These are phyloP conservation scores for Amyelois transitella DNA, from an alignment of 1,140 invertebrate species.

Conservation along the genomic window DNA sequence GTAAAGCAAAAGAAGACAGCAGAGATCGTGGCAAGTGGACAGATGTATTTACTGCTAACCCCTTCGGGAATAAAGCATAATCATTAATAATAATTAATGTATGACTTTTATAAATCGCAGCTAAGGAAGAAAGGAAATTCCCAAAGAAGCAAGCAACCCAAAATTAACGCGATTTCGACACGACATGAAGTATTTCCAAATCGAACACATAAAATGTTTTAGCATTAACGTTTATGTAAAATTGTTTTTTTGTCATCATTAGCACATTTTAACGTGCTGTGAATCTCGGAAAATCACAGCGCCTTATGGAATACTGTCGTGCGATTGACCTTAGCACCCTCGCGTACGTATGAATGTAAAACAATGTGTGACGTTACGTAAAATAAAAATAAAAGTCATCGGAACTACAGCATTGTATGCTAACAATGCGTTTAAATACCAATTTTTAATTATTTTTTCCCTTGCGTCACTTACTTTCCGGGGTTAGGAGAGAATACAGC, in stretches of 20 bases:
- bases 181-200: neutral
- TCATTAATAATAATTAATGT: no score
- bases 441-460: neutral
- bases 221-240: neutral
- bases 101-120: no score
- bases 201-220: no score
- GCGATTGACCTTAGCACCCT: neutral
- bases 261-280: neutral
- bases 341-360: neutral
- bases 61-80: no score
- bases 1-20: no score
- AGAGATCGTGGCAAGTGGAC: no score
- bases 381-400: neutral
- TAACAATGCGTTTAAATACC: neutral
- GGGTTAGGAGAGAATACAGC: no score
- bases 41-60: no score
- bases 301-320: neutral
- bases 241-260: neutral
- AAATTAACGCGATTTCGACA: no score
- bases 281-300: neutral
- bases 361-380: neutral
- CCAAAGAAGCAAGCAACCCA: no score
- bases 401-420: neutral
- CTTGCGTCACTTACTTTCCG: neutral
- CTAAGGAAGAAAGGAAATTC: no score